Percentiles rank a stretch among this genome's conserved stretches.
Conservation (phyloP, 2,797 vertebrate genomes). For the Sebastes cheni region DNA sequence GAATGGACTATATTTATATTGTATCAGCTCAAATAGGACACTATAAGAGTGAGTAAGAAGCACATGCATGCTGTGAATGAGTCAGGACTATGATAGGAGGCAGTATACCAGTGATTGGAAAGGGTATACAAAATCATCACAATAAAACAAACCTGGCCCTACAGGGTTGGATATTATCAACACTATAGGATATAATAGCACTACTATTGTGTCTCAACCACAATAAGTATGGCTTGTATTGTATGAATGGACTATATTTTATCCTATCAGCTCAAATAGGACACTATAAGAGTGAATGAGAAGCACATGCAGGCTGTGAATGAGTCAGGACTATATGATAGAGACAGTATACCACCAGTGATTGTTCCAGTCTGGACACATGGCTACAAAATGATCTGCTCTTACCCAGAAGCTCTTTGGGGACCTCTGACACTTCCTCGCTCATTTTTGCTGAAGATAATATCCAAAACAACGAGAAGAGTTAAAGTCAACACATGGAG, state of each 20-base stretch:
- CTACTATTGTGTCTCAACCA: conserved; percentile 3
- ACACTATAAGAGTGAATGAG: not conserved
- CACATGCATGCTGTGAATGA: not conserved
- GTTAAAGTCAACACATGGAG: conserved; percentile 41
- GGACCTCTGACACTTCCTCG: conserved; percentile 89
- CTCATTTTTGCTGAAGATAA: conserved; percentile 81
- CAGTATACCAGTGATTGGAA: not conserved
- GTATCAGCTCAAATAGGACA: not conserved
- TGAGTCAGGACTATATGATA: not conserved
- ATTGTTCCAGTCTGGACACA: conserved; percentile 58
- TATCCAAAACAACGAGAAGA: conserved; percentile 36
- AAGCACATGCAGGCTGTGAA: not conserved
- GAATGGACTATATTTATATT: not conserved
- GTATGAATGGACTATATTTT: not conserved
- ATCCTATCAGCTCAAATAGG: not conserved
- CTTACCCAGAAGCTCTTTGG: conserved; percentile 92
- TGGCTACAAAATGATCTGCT: conserved; percentile 38
- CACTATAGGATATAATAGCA: not conserved
- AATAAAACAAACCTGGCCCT: not conserved
- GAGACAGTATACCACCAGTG: not conserved
- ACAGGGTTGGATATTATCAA: not conserved
- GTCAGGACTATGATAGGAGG: not conserved
- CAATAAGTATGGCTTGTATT: not conserved
- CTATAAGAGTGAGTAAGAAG: not conserved
- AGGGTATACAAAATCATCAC: not conserved